A percentile compares a stretch with the other conserved stretches of the same genome.
Evolutionary conservation across 2,113 vertebrate genomes (phyloP).

Genomic region (Dipodomys spectabilis): DNA sequence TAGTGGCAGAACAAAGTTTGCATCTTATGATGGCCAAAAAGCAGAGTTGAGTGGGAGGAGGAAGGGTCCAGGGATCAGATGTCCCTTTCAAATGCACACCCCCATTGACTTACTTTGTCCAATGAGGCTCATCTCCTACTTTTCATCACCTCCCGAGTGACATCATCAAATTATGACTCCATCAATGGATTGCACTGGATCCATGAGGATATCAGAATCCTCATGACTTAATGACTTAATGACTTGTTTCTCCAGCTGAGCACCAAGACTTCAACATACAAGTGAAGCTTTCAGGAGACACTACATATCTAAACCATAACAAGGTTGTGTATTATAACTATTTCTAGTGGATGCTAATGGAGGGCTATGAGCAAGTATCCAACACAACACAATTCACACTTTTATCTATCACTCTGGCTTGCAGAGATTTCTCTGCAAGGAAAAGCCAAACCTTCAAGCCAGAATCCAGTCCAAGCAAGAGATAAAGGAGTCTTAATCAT

Average conservation of each 20-base stretch:
- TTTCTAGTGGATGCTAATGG: rapidly evolving
- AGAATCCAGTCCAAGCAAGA: neutral
- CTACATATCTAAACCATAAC: neutral
- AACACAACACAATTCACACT: neutral
- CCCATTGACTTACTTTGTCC: neutral
- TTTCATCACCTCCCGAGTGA: neutral
- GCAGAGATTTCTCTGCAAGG: neutral
- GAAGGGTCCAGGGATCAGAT: neutral
- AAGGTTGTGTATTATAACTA: neutral
- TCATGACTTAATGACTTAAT: neutral
- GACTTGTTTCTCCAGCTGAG: neutral
- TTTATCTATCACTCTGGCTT: neutral
- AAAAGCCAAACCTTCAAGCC: neutral
- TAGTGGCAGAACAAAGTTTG: neutral
- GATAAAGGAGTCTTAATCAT: neutral
- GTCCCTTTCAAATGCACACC: neutral
- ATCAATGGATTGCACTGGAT: neutral
- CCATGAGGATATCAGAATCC: neutral
- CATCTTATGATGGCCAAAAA: neutral
- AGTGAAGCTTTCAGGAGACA: too few species aligned
- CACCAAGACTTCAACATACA: neutral
- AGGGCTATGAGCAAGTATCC: neutral
- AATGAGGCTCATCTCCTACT: neutral
- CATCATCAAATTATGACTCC: neutral
- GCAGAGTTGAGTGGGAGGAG: neutral